phyloP scores from a whole-genome alignment of 2,888 invertebrate genomes.

The Psococerastis gibbosa region DNA sequence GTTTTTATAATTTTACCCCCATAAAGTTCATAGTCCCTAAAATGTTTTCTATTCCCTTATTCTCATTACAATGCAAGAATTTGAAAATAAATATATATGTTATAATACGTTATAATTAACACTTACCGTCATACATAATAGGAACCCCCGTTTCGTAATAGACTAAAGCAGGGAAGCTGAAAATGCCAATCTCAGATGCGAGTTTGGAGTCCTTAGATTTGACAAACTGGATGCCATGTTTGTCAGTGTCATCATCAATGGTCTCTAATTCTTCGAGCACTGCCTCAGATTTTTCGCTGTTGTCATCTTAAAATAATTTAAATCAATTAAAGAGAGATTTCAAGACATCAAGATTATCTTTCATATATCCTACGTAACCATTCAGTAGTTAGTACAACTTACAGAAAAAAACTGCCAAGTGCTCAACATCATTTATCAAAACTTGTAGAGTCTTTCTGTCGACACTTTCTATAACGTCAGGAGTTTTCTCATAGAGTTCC shows the following conservation, averaged over 20 bases:
- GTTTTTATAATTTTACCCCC: too few relatives aligned
- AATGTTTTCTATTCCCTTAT: too few relatives aligned
- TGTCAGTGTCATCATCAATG: conserved; percentile 81
- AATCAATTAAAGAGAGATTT: conserved; percentile 13
- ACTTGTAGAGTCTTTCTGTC: conserved; percentile 79
- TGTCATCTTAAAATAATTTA: conserved; percentile 41
- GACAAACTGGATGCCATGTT: conserved; percentile 83
- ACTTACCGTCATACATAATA: conserved; percentile 87
- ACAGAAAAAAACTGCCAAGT: conserved; percentile 85
- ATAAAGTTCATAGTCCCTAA: too few relatives aligned
- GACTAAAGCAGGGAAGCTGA: conserved; percentile 78
- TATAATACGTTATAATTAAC: too few relatives aligned
- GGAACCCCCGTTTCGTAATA: conserved; percentile 88
- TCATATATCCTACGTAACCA: conserved; percentile 7
- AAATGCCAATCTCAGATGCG: conserved; percentile 79
- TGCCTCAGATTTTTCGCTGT: conserved; percentile 55
- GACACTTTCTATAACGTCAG: conserved; percentile 79
- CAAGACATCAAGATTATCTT: conserved; percentile 14
- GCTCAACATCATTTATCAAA: conserved; percentile 75
- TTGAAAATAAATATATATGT: too few relatives aligned
- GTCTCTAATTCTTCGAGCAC: conserved; percentile 77
- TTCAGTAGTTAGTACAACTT: too few relatives aligned
- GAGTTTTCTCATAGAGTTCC: conserved; percentile 61
- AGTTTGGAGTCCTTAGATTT: conserved; percentile 79
- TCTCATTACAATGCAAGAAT: too few relatives aligned